A percentile compares a stretch with the other conserved stretches of the same genome.
phyloP scores from a whole-genome alignment of 1,140 invertebrate species.

The Drosophila grimshawi region DNA sequence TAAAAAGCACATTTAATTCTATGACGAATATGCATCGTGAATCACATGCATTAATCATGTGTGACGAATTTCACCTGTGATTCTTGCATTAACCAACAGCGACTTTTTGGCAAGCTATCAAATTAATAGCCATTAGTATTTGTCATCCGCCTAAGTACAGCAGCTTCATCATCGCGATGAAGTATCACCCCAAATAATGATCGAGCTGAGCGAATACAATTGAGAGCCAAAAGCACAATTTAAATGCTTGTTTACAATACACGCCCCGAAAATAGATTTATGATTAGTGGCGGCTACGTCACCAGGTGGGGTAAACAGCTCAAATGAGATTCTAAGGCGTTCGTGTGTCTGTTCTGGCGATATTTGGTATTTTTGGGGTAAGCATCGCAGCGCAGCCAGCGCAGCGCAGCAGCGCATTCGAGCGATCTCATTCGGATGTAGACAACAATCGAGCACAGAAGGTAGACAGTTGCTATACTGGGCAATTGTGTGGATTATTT shows the following conservation, averaged over 20 bases:
- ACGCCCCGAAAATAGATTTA: slow-evolving; percentile 69
- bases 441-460: slow-evolving; percentile 67
- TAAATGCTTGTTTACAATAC: slow-evolving; percentile 66
- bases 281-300: slow-evolving; percentile 78
- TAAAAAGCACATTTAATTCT: slow-evolving; percentile 39
- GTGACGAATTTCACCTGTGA: slow-evolving; percentile 64
- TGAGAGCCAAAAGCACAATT: slow-evolving; percentile 61
- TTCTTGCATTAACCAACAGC: slow-evolving; percentile 61
- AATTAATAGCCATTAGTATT: slow-evolving; percentile 53
- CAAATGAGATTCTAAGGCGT: slow-evolving; percentile 51
- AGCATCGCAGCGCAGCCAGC: slow-evolving; percentile 47
- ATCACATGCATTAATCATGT: slow-evolving; percentile 69
- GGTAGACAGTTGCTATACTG: slow-evolving; percentile 51
- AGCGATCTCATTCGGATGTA: slow-evolving; percentile 67
- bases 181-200: slow-evolving; percentile 25
- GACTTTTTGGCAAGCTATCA: slow-evolving; percentile 60
- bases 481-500: slow-evolving; percentile 18
- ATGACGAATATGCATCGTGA: slow-evolving; percentile 39
- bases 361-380: slow-evolving; percentile 56
- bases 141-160: slow-evolving; percentile 42
- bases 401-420: slow-evolving; percentile 57
- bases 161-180: slow-evolving; percentile 39
- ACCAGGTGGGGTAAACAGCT: slow-evolving; percentile 65
- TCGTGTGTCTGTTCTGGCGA: slow-evolving; percentile 47
- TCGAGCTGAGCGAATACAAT: slow-evolving; percentile 61